Evolutionary conservation across 2,888 invertebrate species (phyloP), one percentile per base, ranked within the genome.

Genomic region (Entomobrya multifasciata): DNA sequence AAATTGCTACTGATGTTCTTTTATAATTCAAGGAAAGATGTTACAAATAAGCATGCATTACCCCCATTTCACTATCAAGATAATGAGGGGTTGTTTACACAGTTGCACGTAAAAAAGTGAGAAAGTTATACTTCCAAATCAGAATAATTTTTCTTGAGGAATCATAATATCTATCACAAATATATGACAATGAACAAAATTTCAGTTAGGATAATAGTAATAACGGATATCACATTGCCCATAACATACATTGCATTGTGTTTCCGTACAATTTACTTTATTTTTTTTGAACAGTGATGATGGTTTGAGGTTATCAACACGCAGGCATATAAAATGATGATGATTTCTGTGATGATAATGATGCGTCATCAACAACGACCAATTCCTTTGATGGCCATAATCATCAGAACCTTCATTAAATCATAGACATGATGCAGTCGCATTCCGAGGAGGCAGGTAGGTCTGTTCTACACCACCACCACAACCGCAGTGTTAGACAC

Each of bases 381-480:
- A 72, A 72, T 81, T 81, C 60, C 55, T 62, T 83, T 76, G 72
- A 74, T 83, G 41, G 62, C 65, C 76, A 76, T 55, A 44, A 76
- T 49, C 49, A 47, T 70, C 70, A 70, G n/a, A n/a, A n/a, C n/a
- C n/a, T n/a, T n/a, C n/a, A n/a, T n/a, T n/a, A n/a, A n/a, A n/a
- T 44, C 20, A 15, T 27, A 62, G 41, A 65, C 65, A 65, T 65
- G 65, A 65, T 81, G 72, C 44, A 81, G 47, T 81, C 80, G 57
- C 81, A 81, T 81, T 80, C 80, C 80, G 41, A 80, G 41, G 80
- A 70, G 52, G 70, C 80, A 80, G 80, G 80, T 80, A 80, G 80
- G 80, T 80, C 80, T 36, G 52, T 41, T 65, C 49, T 30, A 3
- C 55, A 20, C 44, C 25, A 41, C 52, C 79, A 8, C 80, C 36